phyloP scores from a whole-genome alignment of 1,140 invertebrate genomes.

The Atta colombica region DNA sequence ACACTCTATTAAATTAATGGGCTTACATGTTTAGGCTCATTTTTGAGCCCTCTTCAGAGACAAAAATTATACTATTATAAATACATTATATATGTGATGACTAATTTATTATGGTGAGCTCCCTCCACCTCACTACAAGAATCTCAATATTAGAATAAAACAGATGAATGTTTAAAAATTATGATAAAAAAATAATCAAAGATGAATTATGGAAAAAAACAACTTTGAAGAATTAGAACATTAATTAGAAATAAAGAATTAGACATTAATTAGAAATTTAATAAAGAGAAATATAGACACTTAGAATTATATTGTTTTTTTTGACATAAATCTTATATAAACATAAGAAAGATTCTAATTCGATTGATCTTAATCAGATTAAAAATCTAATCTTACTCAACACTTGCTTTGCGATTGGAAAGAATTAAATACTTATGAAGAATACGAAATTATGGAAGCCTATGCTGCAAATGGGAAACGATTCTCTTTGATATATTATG shows the following conservation, averaged over 20 bases:
- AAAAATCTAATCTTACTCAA: neutral
- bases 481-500: conserved; percentile 22
- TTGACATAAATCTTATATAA: neutral
- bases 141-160: too few relatives aligned
- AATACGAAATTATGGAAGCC: conserved; percentile 15
- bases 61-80: too few relatives aligned
- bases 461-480: conserved; percentile 20
- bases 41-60: too few relatives aligned
- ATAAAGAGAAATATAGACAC: neutral
- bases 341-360: neutral
- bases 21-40: too few relatives aligned
- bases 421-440: neutral
- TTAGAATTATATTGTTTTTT: neutral
- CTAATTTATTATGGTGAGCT: too few relatives aligned
- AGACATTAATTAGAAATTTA: neutral
- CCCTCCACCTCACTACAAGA: too few relatives aligned
- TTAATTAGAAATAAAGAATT: too few relatives aligned
- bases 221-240: neutral
- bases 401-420: conserved; percentile 11
- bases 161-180: too few relatives aligned
- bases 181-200: too few relatives aligned
- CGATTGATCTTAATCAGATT: neutral
- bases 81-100: too few relatives aligned
- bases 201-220: too few relatives aligned
- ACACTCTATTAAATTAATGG: too few relatives aligned